Evolutionary conservation across 2,888 invertebrate genomes (phyloP).

Genomic region (Sepioteuthis lessoniana): DNA sequence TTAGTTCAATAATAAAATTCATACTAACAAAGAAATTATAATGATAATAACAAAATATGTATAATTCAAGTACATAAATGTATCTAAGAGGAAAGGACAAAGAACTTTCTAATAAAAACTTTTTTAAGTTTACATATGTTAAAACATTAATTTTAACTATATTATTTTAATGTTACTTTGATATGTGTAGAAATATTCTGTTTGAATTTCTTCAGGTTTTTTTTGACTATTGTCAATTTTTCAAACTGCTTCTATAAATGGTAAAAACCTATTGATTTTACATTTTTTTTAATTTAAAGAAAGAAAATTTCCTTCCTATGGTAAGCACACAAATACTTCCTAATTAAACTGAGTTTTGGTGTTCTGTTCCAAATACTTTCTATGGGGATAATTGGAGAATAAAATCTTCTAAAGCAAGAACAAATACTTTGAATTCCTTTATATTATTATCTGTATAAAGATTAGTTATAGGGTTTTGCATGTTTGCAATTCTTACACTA

Average conservation of each 20-base stretch:
- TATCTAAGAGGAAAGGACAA: no score
- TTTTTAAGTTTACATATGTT: no score
- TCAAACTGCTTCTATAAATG: neutral
- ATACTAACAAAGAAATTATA: no score
- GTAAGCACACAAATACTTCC: constrained; percentile 1
- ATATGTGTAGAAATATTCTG: neutral
- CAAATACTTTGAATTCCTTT: neutral
- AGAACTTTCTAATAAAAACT: no score
- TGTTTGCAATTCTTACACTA: no score
- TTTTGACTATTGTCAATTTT: neutral
- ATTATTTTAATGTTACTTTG: no score
- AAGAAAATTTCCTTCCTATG: neutral
- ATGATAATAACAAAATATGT: no score
- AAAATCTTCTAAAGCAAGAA: neutral
- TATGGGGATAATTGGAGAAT: neutral
- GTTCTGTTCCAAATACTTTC: neutral
- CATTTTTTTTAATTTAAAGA: neutral
- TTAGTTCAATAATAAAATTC: no score
- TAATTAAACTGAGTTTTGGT: neutral
- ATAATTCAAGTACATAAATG: no score
- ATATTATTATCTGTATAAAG: neutral
- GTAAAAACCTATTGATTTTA: neutral
- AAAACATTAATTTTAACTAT: no score
- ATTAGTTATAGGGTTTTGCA: no score
- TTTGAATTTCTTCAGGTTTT: neutral